Evolutionary conservation across 64 coral and sea anemone species (phyloP), one percentile per base, ranked within the genome.

Genomic region (Stylophora pistillata): DNA sequence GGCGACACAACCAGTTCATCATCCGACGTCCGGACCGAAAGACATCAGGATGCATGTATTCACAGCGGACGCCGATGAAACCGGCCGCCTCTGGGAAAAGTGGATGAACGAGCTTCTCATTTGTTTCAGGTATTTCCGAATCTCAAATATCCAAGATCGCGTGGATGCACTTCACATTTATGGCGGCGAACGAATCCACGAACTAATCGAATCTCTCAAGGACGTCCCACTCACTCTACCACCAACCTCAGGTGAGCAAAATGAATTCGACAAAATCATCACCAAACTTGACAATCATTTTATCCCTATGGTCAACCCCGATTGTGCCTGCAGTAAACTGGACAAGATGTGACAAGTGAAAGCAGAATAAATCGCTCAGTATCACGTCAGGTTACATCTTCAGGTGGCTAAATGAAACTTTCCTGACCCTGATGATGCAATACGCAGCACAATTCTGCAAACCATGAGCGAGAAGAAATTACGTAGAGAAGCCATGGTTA

Each of bases 241-340:
- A n/a, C n/a, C 29, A 76, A 53, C 31, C 20, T 5, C 13, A 14
- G 52, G 32, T 5, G 18, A 27, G 0, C 15, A 47, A 62, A 17
- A 85, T 21, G 62, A 25, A 76, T 30, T 52, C 13, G 66, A 21
- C 15, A 62, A 70, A 78, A 77, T 54, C 62, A 69, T 78, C 56
- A 60, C 88, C 37, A 89, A 80, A 20, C 70, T 78, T 13, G 85
- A 87, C 55, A 87, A 87, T 26, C 73, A 87, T 87, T 87, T 74
- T 16, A 87, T 87, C 47, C 85, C 47, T 6, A 73, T 75, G 28
- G 73, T 72, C 54, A 88, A 87, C 72, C 74, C 86, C 47, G 72
- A 88, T 28, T 74, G 86, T 32, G 86, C 47, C 58, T 72, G 72
- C 32, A 88, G 72, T 25, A 88, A 88, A n/a, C 60, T 88, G 55